Evolutionary conservation across 2,113 vertebrate genomes (phyloP).

Genomic region (Ascaphus truei): DNA sequence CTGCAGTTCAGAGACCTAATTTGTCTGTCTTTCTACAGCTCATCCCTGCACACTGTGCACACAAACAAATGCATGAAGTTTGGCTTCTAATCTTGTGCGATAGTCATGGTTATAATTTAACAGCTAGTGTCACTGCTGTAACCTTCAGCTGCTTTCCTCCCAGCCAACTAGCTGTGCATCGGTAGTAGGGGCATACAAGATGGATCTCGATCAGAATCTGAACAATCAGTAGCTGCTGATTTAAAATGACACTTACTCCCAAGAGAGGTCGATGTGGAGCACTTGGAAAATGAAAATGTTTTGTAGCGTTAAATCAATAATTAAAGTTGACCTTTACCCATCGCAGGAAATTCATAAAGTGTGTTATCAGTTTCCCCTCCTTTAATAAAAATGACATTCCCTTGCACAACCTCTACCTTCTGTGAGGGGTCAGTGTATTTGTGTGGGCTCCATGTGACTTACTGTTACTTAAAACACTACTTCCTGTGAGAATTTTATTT

Average conservation of each 20-base stretch:
- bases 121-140: neutral
- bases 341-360: neutral
- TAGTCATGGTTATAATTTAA: neutral
- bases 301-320: neutral
- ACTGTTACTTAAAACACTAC: no score
- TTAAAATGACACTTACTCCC: neutral
- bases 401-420: no score
- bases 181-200: neutral
- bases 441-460: no score
- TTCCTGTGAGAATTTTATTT: constrained; percentile 11
- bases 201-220: neutral
- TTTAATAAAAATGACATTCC: neutral
- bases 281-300: neutral
- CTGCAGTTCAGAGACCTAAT: neutral
- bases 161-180: neutral
- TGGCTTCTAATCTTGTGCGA: neutral
- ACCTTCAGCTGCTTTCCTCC: neutral
- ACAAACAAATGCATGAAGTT: no score
- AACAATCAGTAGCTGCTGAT: neutral
- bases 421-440: no score
- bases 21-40: neutral
- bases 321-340: neutral
- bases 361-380: neutral
- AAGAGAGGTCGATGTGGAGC: neutral
- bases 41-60: neutral